Evolutionary conservation across 2,113 vertebrate genomes (phyloP).

Genomic region (Ailurus styani): DNA sequence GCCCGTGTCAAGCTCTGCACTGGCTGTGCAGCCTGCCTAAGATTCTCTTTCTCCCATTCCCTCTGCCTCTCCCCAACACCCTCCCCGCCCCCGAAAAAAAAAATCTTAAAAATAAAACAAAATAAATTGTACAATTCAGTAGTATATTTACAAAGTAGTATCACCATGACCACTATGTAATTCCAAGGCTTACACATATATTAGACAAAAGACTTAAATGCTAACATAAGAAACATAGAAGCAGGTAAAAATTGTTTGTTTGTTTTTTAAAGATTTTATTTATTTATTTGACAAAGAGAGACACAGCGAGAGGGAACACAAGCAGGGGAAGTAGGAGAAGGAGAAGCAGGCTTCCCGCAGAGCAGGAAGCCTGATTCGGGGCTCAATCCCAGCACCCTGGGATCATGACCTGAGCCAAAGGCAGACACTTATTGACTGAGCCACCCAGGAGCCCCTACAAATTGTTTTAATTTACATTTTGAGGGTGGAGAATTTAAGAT

Average conservation of each 20-base stretch:
- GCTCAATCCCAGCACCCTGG: too few species aligned
- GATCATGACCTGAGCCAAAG: too few species aligned
- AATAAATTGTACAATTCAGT: background rate
- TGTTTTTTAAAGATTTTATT: too few species aligned
- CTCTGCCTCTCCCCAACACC: background rate
- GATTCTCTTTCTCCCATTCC: background rate
- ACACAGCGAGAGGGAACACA: too few species aligned
- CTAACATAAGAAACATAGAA: background rate
- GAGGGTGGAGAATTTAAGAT: background rate
- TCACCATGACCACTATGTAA: background rate
- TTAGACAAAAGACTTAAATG: background rate
- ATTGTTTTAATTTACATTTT: background rate
- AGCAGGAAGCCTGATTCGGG: too few species aligned
- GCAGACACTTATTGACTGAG: too few species aligned
- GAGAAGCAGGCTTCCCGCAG: too few species aligned
- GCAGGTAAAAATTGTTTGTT: background rate
- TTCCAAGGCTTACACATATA: background rate
- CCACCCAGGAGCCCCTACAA: too few species aligned
- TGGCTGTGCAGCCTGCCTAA: background rate
- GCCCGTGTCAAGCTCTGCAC: background rate
- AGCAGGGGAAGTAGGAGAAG: too few species aligned
- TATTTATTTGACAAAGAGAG: too few species aligned
- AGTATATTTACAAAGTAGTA: background rate
- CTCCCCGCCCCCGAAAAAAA: too few species aligned
- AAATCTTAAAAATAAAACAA: background rate